Conservation (phyloP, 1,140 invertebrate genomes). For the Trachymyrmex cornetzi region DNA sequence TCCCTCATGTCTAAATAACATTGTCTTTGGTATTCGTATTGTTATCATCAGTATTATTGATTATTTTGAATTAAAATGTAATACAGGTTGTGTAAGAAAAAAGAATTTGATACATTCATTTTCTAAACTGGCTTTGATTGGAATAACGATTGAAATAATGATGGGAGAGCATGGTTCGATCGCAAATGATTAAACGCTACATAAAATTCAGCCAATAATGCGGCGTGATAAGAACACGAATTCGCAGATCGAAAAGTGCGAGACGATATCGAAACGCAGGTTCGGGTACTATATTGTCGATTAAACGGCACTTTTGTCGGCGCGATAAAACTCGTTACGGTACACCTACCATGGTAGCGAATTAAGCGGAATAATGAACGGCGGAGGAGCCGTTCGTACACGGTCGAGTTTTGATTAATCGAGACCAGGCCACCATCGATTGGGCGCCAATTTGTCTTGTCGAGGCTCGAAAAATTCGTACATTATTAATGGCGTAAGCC, state of each 20-base stretch:
- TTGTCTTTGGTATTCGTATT: too few relatives aligned
- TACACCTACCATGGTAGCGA: conserved; percentile 55
- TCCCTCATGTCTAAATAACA: background rate
- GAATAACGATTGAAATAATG: background rate
- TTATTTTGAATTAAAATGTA: background rate
- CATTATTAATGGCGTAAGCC: conserved; percentile 66
- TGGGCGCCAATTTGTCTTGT: conserved; percentile 73
- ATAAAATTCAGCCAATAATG: conserved; percentile 52
- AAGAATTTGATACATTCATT: background rate
- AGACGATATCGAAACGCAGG: conserved; percentile 32
- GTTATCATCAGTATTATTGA: background rate
- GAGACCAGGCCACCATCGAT: conserved; percentile 68
- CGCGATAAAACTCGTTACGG: conserved; percentile 64
- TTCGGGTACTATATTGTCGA: conserved; percentile 55
- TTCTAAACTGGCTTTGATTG: background rate
- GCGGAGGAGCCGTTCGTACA: conserved; percentile 47
- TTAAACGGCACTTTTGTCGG: conserved; percentile 67
- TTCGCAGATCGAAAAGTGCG: conserved; percentile 29
- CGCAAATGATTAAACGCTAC: conserved; percentile 47
- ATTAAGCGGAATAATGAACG: conserved; percentile 72
- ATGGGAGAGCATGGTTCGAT: background rate
- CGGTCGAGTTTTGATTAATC: conserved; percentile 75
- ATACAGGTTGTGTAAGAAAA: background rate
- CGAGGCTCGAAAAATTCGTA: conserved; percentile 64
- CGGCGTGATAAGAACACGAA: conserved; percentile 44